Percentiles rank a stretch among this genome's conserved stretches.
Conservation (phyloP, 1,140 invertebrate species). For the Trichomalopsis sarcophagae region DNA sequence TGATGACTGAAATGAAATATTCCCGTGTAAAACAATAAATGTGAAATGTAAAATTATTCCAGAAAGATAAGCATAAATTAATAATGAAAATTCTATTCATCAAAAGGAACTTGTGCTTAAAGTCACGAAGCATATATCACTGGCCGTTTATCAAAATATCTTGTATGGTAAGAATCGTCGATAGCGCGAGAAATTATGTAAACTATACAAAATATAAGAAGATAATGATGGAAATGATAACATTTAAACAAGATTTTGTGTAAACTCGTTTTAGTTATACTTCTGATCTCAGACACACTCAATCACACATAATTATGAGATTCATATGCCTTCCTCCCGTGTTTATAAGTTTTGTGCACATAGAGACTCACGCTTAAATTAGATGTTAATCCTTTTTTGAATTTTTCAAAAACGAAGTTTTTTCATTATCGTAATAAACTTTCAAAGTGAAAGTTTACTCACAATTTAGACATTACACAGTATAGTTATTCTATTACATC, state of each 20-base stretch:
- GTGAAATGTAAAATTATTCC: no score
- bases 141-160: conserved; percentile 34
- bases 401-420: background rate
- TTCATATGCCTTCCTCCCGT: background rate
- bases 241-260: background rate
- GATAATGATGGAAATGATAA: background rate
- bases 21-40: background rate
- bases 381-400: background rate
- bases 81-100: background rate
- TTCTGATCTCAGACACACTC: conserved; percentile 10
- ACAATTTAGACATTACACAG: conserved; percentile 18
- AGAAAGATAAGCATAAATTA: background rate
- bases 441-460: background rate
- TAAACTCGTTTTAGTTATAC: background rate
- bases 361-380: background rate
- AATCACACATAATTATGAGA: background rate
- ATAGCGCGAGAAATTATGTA: background rate
- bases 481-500: background rate
- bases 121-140: background rate
- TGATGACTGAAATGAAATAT: conserved; percentile 22
- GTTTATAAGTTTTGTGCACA: conserved; percentile 2
- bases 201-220: no score
- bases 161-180: background rate
- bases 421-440: background rate
- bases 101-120: conserved; percentile 11